Percentiles rank a stretch among this genome's conserved stretches.
phyloP scores from a whole-genome alignment of 2,888 invertebrate species.

The Pristionchus fissidentatus region DNA sequence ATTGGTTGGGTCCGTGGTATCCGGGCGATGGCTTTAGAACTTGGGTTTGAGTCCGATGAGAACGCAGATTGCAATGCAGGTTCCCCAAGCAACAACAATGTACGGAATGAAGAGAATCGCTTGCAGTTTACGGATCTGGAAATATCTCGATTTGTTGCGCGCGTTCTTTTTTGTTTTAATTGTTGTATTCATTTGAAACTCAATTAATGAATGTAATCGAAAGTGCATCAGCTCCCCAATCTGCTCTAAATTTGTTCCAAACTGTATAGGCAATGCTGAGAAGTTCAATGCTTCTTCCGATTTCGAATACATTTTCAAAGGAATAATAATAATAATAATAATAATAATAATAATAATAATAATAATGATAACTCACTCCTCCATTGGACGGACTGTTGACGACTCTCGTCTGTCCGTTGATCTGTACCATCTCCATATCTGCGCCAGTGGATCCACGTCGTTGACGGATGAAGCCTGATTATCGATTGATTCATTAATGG shows the following conservation, averaged over 20 bases:
- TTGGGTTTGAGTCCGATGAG: constrained; percentile 56
- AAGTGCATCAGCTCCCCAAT: too few species aligned
- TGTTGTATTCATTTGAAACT: too few species aligned
- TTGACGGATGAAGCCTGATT: constrained; percentile 51
- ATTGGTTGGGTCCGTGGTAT: too few species aligned
- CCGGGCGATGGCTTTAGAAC: neutral
- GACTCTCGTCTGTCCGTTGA: constrained; percentile 49
- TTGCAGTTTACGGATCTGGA: constrained; percentile 55
- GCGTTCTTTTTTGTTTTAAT: neutral
- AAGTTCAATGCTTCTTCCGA: neutral
- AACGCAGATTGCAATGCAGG: constrained; percentile 56
- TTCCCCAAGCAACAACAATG: constrained; percentile 54
- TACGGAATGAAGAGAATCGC: constrained; percentile 54
- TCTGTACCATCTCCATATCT: constrained; percentile 61
- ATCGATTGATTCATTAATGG: neutral
- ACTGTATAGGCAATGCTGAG: too few species aligned
- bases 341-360: neutral
- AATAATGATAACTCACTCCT: neutral
- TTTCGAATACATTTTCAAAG: neutral
- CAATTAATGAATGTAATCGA: too few species aligned
- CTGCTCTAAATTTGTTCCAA: too few species aligned
- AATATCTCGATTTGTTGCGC: neutral
- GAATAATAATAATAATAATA: neutral
- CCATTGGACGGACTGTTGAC: constrained; percentile 11
- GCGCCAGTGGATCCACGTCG: constrained; percentile 50